Base-by-base conservation (phyloP, 2,797 vertebrate genomes). In the Danio albolineatus region DNA sequence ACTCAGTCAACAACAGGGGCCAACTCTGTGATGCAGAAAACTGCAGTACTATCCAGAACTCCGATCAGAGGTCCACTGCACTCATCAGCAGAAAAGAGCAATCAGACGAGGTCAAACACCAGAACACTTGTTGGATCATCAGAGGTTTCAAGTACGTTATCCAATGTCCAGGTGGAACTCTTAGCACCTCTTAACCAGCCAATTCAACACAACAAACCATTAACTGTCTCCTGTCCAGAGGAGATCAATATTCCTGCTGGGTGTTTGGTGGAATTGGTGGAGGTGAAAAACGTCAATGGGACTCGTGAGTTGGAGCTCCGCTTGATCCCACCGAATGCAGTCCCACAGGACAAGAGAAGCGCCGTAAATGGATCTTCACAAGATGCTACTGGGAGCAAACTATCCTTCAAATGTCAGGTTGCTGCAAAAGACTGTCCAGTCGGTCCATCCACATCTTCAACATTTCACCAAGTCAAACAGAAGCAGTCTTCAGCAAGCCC, bases 281-380 rank as follows among this genome's bases (percentile, higher is more conserved):
- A 98, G 21, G 94, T 99, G 69, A 98, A 96, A 89, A 95, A 96
- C 21, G 94, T 97, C 54, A 97, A 98, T 0, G 96, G 95, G 53
- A 92, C 95, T 0, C 96, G 96, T 67, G 96, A 98, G 81, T 87
- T 99, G 19, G 95, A 98, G 84, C 92, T 99, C 75, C 95, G 96
- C 80, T 86, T 97, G 5, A 88, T 94, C 39, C 90, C 94, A 4
- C 87, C 92, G 4, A 85, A 89, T 0, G 87, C 88, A 49, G 84
- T 87, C 0, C 82, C 87, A 43, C 88, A 90, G 69, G 90, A 91
- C 48, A 48, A 80, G 0, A 90, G 84, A 86, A 81, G 76, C 1
- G 65, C 82, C 0, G 71, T 74, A 12, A 59, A 48, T 0, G 59
- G 59, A 48, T 28, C 28, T 48, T 72, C 83, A 51, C 80, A 87